Conservation (phyloP, 2,113 vertebrate species). For the Cyanocitta stelleri region DNA sequence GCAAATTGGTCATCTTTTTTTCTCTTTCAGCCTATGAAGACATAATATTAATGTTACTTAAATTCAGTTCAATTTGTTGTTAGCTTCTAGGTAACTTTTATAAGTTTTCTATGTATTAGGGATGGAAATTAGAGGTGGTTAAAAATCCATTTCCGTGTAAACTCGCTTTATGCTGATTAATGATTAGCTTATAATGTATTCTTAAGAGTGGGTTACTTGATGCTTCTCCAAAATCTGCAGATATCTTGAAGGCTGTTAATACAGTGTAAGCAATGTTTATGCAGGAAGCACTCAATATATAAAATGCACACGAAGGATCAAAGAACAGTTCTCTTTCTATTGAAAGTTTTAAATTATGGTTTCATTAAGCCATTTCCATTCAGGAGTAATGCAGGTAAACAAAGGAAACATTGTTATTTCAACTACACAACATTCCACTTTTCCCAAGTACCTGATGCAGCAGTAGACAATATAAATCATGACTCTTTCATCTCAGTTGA, state of each 20-base stretch:
- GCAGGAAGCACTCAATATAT: neutral
- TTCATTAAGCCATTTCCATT: neutral
- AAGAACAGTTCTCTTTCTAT: neutral
- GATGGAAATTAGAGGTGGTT: neutral
- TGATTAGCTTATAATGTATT: neutral
- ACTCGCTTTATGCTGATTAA: neutral
- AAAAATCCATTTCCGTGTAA: neutral
- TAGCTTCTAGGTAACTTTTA: neutral
- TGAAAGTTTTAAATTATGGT: neutral
- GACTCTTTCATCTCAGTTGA: neutral
- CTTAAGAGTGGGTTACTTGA: neutral
- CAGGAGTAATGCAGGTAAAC: neutral
- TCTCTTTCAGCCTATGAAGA: neutral
- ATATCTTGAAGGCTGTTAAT: neutral
- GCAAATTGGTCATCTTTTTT: neutral
- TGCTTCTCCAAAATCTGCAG: neutral
- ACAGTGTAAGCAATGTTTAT: neutral
- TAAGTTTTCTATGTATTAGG: neutral
- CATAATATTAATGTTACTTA: neutral
- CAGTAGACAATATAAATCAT: neutral
- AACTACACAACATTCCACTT: neutral
- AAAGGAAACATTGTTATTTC: neutral
- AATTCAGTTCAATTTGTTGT: neutral
- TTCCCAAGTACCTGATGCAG: neutral
- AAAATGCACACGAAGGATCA: neutral